Percentiles rank a stretch among this genome's conserved stretches.
Evolutionary conservation across 2,113 vertebrate genomes (phyloP).

Genomic region (Zootoca vivipara): DNA sequence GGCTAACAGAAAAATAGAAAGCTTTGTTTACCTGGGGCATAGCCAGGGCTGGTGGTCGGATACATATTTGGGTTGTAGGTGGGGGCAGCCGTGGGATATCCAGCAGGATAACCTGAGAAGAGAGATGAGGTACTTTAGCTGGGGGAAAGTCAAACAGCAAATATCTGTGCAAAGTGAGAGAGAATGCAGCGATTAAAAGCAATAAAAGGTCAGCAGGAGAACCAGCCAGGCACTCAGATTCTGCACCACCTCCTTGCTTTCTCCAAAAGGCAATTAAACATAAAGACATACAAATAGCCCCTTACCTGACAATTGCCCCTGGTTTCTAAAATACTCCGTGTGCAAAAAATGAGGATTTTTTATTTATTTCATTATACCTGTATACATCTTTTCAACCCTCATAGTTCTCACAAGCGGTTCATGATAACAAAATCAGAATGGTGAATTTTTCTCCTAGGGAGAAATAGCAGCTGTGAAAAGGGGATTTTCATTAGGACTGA

Average conservation of each 20-base stretch:
- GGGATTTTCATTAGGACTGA: neutral
- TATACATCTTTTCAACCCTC: neutral
- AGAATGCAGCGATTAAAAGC: too few species aligned
- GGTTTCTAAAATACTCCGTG: too few species aligned
- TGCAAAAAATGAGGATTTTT: neutral
- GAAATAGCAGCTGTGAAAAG: too few species aligned
- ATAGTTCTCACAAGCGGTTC: neutral
- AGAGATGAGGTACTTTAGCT: conserved; percentile 11
- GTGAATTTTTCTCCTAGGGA: neutral
- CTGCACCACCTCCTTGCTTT: neutral
- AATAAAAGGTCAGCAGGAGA: neutral
- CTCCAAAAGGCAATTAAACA: neutral
- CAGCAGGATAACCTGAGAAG: conserved; percentile 90
- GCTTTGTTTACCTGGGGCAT: conserved; percentile 87
- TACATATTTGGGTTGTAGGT: conserved; percentile 97
- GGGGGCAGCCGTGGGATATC: conserved; percentile 92
- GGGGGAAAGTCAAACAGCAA: neutral
- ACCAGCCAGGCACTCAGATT: too few species aligned
- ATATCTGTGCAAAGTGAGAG: neutral
- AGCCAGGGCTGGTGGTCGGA: conserved; percentile 94
- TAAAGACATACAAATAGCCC: too few species aligned
- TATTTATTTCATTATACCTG: neutral
- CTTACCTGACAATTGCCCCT: neutral
- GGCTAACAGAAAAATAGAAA: fast-evolving
- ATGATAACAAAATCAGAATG: neutral